Evolutionary conservation across 1,140 invertebrate genomes (phyloP), one percentile per base, ranked within the genome.

Genomic region (Alviniconcha marisindica): DNA sequence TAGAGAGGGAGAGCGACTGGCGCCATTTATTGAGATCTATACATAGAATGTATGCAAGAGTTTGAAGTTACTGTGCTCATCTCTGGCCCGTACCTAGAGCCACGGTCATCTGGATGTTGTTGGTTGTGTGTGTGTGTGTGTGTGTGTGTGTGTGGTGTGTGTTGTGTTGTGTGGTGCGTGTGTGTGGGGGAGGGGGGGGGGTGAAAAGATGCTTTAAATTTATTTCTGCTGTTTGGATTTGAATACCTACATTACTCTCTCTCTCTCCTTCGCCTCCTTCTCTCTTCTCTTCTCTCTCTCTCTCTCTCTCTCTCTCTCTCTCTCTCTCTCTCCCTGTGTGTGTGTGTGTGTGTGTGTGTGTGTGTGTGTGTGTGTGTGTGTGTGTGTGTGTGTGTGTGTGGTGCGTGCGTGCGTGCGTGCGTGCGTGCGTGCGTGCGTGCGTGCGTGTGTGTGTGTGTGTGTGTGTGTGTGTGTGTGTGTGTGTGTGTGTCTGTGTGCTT

Each of bases 391-490:
- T n/a, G n/a, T n/a, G n/a, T n/a, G n/a, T n/a, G n/a, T n/a, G n/a
- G 60, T 66, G 31, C 24, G 60, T 66, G 24, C 31, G 60, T 33
- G 60, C 60, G 31, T 66, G 60, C 60, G 24, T 33, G 31, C 24
- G 60, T 66, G 60, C 44, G 18, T 48, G 44, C 44, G 44, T 48
- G 44, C 44, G 44, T 48, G 44, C 44, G 44, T 48, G 44, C 44
- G 44, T 48, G 44, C 44, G 44, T 33, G 7, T 66, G 1, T 66
- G n/a, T 66, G 63, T 66, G n/a, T 66, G 63, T 66, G n/a, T 66
- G 63, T 66, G n/a, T 66, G 63, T 66, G n/a, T 66, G 63, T 66
- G 63, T 69, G 63, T 36, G 31, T 69, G 63, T 36, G 36, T 33
- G 31, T 18, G 5, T 69, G 63, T 36, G 28, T 33, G 44, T 18